Conservation (phyloP, 2,113 vertebrate genomes). For the Oxygymnocypris stewartii region DNA sequence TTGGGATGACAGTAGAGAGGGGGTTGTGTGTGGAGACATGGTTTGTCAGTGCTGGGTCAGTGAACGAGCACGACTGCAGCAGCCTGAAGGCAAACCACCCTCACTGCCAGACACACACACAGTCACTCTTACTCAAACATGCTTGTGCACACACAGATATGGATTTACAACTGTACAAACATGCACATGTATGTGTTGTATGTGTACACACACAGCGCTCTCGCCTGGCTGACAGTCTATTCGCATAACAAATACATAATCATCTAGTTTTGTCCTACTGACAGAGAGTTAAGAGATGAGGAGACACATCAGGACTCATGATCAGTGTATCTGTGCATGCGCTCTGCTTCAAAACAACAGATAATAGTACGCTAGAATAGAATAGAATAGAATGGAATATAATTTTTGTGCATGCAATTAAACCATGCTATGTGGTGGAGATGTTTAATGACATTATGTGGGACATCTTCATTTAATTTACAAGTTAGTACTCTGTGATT, state of each 20-base stretch:
- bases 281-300: not conserved
- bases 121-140: not conserved
- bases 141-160: slow-evolving; percentile 27
- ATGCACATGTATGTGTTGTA: not conserved
- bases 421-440: no score
- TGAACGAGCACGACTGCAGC: not conserved
- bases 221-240: not conserved
- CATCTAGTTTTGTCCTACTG: not conserved
- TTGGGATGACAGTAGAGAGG: not conserved
- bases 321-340: not conserved
- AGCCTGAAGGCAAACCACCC: slow-evolving; percentile 27
- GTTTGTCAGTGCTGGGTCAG: slow-evolving; percentile 20
- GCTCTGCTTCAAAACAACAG: not conserved
- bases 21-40: not conserved
- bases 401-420: not conserved
- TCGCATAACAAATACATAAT: slow-evolving; percentile 27
- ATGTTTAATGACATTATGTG: not conserved
- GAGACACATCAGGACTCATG: not conserved
- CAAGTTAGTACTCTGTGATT: not conserved
- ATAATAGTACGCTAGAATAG: not conserved
- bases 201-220: not conserved
- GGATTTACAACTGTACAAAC: slow-evolving; percentile 18
- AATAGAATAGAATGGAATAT: not conserved
- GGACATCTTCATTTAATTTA: not conserved
- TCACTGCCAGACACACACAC: not conserved